Conservation (phyloP, 2,113 vertebrate genomes). For the Erpornis zantholeuca region DNA sequence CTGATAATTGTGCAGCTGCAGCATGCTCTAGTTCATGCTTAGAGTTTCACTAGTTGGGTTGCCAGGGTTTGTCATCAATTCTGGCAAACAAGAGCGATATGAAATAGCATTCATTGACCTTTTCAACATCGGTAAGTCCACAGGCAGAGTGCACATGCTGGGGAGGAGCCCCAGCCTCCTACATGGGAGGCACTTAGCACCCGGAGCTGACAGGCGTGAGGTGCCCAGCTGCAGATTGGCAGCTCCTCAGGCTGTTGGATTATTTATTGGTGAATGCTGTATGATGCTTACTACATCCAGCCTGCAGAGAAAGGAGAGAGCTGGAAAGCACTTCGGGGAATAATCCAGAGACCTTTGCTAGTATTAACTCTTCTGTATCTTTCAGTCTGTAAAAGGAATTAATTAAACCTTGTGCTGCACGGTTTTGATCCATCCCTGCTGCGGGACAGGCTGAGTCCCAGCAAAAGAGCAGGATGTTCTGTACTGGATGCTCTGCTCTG, state of each 20-base stretch:
- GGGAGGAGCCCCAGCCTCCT: not conserved
- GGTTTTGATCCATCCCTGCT: not conserved
- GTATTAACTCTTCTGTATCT: constrained; percentile 3
- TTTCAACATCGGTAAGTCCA: not conserved
- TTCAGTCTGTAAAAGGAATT: constrained; percentile 14
- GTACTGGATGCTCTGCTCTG: not conserved
- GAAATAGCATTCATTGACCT: not conserved
- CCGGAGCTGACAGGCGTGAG: not conserved
- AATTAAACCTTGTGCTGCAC: not conserved
- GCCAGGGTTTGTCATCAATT: not conserved
- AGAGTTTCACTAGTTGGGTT: not conserved
- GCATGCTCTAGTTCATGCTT: not conserved
- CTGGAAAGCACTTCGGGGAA: not conserved
- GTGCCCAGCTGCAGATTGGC: not conserved
- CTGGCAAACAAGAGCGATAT: not conserved
- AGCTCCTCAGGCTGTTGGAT: not conserved
- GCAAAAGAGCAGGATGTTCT: not conserved
- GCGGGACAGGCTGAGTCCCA: not conserved
- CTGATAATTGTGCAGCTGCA: not conserved
- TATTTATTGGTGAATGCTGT: not conserved
- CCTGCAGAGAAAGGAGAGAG: not conserved
- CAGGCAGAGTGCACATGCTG: not conserved
- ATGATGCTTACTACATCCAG: not conserved
- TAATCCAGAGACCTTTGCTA: not conserved
- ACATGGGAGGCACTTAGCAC: not conserved